Conservation (phyloP, 1,140 invertebrate species). For the Calliopsis andreniformis region DNA sequence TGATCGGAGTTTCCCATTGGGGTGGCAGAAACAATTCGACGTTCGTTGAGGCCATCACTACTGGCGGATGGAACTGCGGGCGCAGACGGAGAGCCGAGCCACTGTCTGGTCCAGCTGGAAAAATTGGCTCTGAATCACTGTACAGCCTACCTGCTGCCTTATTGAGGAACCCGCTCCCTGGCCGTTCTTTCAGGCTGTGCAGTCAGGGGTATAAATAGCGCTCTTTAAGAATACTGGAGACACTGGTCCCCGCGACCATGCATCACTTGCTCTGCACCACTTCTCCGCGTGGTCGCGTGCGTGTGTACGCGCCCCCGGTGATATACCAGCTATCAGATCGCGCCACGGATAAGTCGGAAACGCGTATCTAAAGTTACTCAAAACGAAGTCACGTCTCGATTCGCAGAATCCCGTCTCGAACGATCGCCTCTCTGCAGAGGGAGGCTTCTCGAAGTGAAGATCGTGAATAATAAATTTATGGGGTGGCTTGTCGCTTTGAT, state of each 20-base stretch:
- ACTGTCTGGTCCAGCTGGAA: constrained; percentile 73
- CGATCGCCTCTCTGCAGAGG: neutral
- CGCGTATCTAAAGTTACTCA: constrained; percentile 22
- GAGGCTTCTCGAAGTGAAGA: no score
- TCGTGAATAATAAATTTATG: neutral
- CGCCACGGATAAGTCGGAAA: constrained; percentile 23
- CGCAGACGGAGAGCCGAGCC: constrained; percentile 66
- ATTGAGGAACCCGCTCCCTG: constrained; percentile 76
- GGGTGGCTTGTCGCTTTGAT: no score
- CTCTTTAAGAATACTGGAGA: constrained; percentile 69
- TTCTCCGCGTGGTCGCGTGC: constrained; percentile 37
- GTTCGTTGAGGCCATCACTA: neutral
- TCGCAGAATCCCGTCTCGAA: no score
- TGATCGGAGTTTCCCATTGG: no score
- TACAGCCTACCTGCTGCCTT: constrained; percentile 76
- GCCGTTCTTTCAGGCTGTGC: constrained; percentile 65
- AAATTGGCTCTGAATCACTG: constrained; percentile 76
- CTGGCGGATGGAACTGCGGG: constrained; percentile 46
- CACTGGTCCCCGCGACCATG: constrained; percentile 63
- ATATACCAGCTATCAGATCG: constrained; percentile 41
- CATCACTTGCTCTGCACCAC: constrained; percentile 57
- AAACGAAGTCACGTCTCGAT: neutral
- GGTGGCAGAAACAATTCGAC: no score
- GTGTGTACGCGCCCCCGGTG: constrained; percentile 1
- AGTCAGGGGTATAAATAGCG: constrained; percentile 78